These are phyloP conservation scores for Sus cebifrons DNA, from an alignment of 2,797 vertebrate species.

Conservation along the genomic window DNA sequence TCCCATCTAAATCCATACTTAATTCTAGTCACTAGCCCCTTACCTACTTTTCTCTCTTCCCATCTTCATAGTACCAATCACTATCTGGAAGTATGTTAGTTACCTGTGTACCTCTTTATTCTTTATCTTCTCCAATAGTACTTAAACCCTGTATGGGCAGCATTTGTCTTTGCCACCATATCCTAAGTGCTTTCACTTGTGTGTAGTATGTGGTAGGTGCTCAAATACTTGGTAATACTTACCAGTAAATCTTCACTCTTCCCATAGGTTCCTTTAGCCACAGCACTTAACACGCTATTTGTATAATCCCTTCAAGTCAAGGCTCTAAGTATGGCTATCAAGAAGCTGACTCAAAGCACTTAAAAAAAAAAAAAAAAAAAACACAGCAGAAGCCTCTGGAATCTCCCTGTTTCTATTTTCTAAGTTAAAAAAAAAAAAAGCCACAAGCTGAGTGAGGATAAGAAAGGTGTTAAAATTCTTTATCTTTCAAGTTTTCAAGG, in stretches of 20 bases:
- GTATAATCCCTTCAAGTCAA: background rate
- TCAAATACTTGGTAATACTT: background rate
- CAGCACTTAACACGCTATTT: background rate
- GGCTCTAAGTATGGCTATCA: background rate
- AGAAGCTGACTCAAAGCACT: slow-evolving; percentile 34
- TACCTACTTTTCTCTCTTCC: background rate
- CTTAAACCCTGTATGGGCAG: background rate
- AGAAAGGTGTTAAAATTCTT: background rate
- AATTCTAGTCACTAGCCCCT: background rate
- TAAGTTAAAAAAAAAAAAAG: background rate
- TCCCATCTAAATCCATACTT: background rate
- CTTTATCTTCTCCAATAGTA: slow-evolving; percentile 14
- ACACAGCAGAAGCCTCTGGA: background rate
- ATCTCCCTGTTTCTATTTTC: slow-evolving; percentile 15
- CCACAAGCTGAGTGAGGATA: background rate
- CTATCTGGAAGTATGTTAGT: background rate
- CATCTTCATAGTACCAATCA: background rate
- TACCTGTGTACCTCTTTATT: background rate
- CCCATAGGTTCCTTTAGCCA: background rate
- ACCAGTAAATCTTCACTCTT: background rate
- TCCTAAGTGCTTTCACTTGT: background rate
- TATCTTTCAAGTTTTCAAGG: background rate
- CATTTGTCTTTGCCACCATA: background rate
- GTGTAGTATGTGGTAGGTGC: too few species aligned
- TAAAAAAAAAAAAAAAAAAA: background rate